phyloP scores from a whole-genome alignment of 2,113 vertebrate genomes.

The Oncorhynchus tshawytscha region DNA sequence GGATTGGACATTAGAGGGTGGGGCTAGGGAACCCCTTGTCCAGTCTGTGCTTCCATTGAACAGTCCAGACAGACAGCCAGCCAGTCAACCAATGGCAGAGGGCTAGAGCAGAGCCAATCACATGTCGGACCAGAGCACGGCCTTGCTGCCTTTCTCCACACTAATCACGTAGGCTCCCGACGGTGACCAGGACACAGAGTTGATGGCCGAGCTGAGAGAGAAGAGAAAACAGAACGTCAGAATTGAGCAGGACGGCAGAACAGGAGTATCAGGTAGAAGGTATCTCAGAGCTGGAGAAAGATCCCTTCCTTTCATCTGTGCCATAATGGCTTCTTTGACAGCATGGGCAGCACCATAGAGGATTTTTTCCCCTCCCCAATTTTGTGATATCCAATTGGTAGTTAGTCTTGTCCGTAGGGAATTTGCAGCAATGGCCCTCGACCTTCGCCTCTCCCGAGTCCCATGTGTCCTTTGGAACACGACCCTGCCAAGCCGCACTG shows the following conservation, averaged over 20 bases:
- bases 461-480: no score
- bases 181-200: constrained; percentile 91
- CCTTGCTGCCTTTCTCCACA: constrained; percentile 92
- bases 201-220: constrained; percentile 84
- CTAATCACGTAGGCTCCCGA: constrained; percentile 85
- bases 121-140: constrained; percentile 92
- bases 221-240: not conserved
- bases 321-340: no score
- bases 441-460: no score
- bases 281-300: no score
- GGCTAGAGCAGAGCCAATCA: constrained; percentile 60
- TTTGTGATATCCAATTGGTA: no score
- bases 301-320: no score
- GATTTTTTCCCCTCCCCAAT: no score
- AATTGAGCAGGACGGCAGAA: not conserved
- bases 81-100: not conserved
- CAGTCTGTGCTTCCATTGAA: constrained; percentile 1
- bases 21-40: constrained; percentile 39
- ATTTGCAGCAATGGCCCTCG: no score
- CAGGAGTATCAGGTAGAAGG: no score
- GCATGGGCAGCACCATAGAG: no score
- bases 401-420: no score
- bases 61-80: not conserved
- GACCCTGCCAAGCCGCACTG: no score
- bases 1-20: not conserved